Percentiles rank a stretch among this genome's conserved stretches.
phyloP scores from a whole-genome alignment of 1,140 invertebrate species.

The Chironomus striatipennis region DNA sequence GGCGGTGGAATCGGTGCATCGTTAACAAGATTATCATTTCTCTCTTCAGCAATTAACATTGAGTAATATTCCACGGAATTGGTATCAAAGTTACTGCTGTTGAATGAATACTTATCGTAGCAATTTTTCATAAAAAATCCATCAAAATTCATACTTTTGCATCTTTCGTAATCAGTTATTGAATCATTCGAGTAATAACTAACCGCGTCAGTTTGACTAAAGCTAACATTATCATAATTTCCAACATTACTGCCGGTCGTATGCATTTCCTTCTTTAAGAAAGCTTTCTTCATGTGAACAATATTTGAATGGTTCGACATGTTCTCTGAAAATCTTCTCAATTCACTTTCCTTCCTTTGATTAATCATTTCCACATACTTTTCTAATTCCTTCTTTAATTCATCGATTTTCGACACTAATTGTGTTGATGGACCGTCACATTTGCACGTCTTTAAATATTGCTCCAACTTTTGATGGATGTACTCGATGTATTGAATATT shows the following conservation, averaged over 20 bases:
- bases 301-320: not conserved
- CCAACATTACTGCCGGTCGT: not conserved
- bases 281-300: not conserved
- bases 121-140: not conserved
- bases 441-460: not conserved
- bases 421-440: not conserved
- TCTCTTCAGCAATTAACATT: not conserved
- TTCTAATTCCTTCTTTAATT: not conserved
- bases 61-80: conserved; percentile 5
- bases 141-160: not conserved
- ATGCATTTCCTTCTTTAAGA: not conserved
- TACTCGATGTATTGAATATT: not conserved
- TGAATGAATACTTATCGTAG: not conserved
- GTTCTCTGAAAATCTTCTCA: not conserved
- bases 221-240: not conserved
- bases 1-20: conserved; percentile 3
- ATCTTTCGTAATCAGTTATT: not conserved
- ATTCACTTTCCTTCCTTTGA: not conserved
- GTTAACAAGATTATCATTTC: not conserved
- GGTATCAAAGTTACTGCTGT: not conserved
- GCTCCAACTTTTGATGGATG: not conserved
- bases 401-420: not conserved
- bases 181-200: conserved; percentile 1
- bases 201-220: not conserved
- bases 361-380: not conserved